Base-by-base conservation (phyloP, 2,888 invertebrate genomes). In the Elegia similella region DNA sequence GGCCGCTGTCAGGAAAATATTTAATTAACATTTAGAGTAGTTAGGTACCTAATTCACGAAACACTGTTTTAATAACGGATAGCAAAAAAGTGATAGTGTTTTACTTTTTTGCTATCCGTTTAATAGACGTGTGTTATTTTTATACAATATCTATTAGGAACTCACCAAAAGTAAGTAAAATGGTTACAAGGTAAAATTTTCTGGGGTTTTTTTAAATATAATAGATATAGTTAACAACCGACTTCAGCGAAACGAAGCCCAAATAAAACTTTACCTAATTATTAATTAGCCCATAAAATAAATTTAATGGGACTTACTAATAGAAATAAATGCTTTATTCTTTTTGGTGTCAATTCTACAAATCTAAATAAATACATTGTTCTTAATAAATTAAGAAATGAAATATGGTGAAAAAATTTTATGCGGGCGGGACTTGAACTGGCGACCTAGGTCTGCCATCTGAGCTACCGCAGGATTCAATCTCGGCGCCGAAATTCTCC, bases 311-410 rank as follows among this genome's bases (percentile, higher is more conserved):
- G 34, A 3, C 12, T 8, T 8, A 16, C 59, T 0, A 52, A 42
- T n/a, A 23, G 44, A 59, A 32, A 61, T 76, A 76, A 73, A 76
- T 73, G 74, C 78, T 68, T 66, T 74, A 67, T 65, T 64, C 66
- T 69, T 72, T 79, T 83, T 82, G 80, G 79, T 81, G 72, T 78
- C 58, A 65, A 64, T 65, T 56, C 55, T 56, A 43, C 58, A 54
- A 34, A 58, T 43, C 54, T 32, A 47, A 53, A 58, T 46, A 55
- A 52, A 7, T 53, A 55, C 56, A 46, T 61, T 52, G 52, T 62
- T 38, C n/a, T n/a, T n/a, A n/a, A n/a, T n/a, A n/a, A n/a, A n/a
- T n/a, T n/a, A n/a, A n/a, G n/a, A n/a, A n/a, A n/a, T n/a, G n/a
- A n/a, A n/a, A n/a, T n/a, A n/a, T n/a, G n/a, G n/a, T n/a, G n/a